Conservation (phyloP, 2,888 invertebrate species). For the Xestia rhomboidea region DNA sequence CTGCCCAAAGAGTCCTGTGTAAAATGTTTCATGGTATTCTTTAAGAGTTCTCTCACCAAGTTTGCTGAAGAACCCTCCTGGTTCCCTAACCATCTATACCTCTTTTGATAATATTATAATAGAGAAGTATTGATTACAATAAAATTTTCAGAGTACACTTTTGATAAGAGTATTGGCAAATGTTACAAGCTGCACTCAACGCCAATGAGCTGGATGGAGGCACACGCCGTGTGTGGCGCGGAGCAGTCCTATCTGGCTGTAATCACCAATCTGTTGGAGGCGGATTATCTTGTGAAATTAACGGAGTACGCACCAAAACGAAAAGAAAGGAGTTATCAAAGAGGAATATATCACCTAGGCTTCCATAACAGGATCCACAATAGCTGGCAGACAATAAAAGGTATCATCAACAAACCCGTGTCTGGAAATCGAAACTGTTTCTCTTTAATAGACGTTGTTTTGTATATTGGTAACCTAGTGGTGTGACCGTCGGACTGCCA, state of each 20-base stretch:
- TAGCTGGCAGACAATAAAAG: slow-evolving; percentile 75
- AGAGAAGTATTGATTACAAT: not conserved
- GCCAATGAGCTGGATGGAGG: slow-evolving; percentile 79
- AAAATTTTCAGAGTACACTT: slow-evolving; percentile 74
- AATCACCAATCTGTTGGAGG: slow-evolving; percentile 68
- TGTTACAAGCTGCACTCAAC: slow-evolving; percentile 82
- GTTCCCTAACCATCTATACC: not conserved
- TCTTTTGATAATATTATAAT: not conserved
- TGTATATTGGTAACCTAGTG: too few relatives aligned
- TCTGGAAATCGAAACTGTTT: too few relatives aligned
- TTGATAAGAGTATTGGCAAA: slow-evolving; percentile 69
- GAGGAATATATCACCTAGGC: slow-evolving; percentile 68
- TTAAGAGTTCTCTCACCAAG: not conserved
- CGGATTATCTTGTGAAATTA: slow-evolving; percentile 29
- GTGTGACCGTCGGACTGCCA: too few relatives aligned
- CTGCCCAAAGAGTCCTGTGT: not conserved
- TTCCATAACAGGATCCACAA: slow-evolving; percentile 61
- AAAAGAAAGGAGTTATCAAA: slow-evolving; percentile 19
- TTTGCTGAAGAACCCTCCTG: not conserved
- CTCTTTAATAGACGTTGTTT: too few relatives aligned
- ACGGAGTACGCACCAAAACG: slow-evolving; percentile 3
- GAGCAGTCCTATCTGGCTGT: slow-evolving; percentile 80
- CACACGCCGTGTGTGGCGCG: slow-evolving; percentile 74
- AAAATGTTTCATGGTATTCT: not conserved
- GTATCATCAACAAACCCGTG: slow-evolving; percentile 58